A percentile compares a stretch with the other conserved stretches of the same genome.
Evolutionary conservation across 1,140 invertebrate species (phyloP).

Genomic region (Hormaphis cornu): DNA sequence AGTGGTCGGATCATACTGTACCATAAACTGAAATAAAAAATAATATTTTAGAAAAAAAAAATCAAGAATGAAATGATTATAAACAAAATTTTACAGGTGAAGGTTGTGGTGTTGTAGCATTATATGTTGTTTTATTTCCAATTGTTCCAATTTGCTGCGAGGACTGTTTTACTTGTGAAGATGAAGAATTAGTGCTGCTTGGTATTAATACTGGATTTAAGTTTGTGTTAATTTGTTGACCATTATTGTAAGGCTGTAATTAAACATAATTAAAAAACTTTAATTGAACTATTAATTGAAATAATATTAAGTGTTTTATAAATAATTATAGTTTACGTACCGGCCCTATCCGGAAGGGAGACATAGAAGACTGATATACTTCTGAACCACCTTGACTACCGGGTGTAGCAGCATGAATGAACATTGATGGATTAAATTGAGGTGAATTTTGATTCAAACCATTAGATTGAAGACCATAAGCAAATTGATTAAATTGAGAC

Average conservation of each 20-base stretch:
- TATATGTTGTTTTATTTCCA: conserved; percentile 52
- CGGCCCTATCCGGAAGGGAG: conserved; percentile 11
- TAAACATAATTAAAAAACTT: background rate
- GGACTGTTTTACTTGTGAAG: conserved; percentile 74
- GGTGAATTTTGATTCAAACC: conserved; percentile 21
- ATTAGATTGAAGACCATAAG: conserved; percentile 24
- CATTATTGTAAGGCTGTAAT: conserved; percentile 17
- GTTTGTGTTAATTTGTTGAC: conserved; percentile 60
- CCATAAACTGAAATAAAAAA: conserved; percentile 15
- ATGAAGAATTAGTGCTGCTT: conserved; percentile 74
- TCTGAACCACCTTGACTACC: conserved; percentile 22
- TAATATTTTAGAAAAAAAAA: background rate
- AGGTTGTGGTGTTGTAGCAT: conserved; percentile 38
- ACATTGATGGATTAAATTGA: conserved; percentile 26
- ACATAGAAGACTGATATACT: conserved; percentile 23
- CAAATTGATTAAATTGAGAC: conserved; percentile 22
- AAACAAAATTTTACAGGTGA: conserved; percentile 41
- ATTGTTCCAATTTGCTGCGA: conserved; percentile 73
- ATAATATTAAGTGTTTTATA: background rate
- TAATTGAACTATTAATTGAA: background rate
- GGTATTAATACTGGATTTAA: conserved; percentile 82
- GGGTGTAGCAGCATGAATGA: conserved; percentile 13
- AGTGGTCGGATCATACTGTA: conserved; percentile 11
- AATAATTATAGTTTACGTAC: background rate
- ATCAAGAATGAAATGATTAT: background rate